Evolutionary conservation across 2,888 invertebrate species (phyloP).

Genomic region (Eulithis testata): DNA sequence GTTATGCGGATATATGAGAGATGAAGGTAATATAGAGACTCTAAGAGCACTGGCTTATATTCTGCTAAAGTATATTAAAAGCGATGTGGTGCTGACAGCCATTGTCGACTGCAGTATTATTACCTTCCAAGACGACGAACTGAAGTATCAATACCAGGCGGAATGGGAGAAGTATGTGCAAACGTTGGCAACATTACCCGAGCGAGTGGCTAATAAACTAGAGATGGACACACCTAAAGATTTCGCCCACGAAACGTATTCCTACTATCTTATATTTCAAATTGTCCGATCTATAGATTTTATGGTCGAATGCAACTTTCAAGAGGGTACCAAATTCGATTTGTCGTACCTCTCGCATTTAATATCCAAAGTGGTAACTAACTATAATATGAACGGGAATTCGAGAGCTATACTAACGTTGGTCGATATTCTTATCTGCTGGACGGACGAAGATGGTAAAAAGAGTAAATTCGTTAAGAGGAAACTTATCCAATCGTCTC

Average conservation of each 20-base stretch:
- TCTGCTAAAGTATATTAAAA: constrained; percentile 78
- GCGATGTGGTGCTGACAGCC: constrained; percentile 84
- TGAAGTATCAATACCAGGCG: constrained; percentile 44
- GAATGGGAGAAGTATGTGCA: constrained; percentile 85
- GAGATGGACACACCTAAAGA: constrained; percentile 81
- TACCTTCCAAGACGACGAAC: constrained; percentile 40
- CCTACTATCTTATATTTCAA: constrained; percentile 85
- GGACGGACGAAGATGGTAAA: constrained; percentile 64
- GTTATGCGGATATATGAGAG: constrained; percentile 77
- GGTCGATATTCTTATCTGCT: constrained; percentile 81
- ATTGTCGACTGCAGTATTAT: constrained; percentile 68
- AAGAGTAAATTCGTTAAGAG: constrained; percentile 67
- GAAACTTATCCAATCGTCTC: constrained; percentile 77
- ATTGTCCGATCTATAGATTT: constrained; percentile 86
- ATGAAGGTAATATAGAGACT: constrained; percentile 57
- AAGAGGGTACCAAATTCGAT: constrained; percentile 61
- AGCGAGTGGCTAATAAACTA: constrained; percentile 88
- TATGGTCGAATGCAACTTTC: constrained; percentile 72
- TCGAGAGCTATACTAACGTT: constrained; percentile 79
- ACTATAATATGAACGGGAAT: constrained; percentile 78
- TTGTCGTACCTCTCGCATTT: constrained; percentile 80
- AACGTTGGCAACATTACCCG: constrained; percentile 87
- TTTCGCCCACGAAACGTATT: constrained; percentile 85
- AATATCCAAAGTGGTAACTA: constrained; percentile 85
- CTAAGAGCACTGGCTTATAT: constrained; percentile 69